Conservation (phyloP, 2,888 invertebrate genomes). For the Trimorus sp. region DNA sequence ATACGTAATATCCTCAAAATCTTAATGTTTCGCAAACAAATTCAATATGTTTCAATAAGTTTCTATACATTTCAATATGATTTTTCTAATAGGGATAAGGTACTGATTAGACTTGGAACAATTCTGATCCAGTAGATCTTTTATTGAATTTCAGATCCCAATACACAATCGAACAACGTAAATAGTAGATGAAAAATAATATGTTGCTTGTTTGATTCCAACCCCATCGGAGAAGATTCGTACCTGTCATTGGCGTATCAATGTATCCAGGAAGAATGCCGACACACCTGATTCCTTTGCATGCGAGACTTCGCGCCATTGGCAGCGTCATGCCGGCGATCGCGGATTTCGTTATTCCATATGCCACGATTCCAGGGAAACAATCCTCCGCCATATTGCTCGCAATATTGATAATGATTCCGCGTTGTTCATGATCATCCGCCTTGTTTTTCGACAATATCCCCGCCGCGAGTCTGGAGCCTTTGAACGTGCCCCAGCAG, state of each 20-base stretch:
- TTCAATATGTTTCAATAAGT: background rate
- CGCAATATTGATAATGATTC: slow-evolving; percentile 70
- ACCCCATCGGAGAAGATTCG: background rate
- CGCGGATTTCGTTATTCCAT: slow-evolving; percentile 68
- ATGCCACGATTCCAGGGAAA: slow-evolving; percentile 63
- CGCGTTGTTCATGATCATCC: slow-evolving; percentile 68
- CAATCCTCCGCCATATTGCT: slow-evolving; percentile 67
- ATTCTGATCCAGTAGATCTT: too few species aligned
- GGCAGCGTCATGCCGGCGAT: slow-evolving; percentile 72
- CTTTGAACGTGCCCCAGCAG: slow-evolving; percentile 71
- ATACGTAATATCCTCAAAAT: too few species aligned
- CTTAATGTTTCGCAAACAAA: too few species aligned
- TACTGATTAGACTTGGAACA: too few species aligned
- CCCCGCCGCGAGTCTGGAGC: slow-evolving; percentile 63
- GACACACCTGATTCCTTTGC: slow-evolving; percentile 82
- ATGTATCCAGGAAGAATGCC: slow-evolving; percentile 89
- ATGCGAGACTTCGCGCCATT: slow-evolving; percentile 68
- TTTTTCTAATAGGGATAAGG: too few species aligned
- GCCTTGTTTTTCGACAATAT: slow-evolving; percentile 68
- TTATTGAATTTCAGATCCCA: too few species aligned
- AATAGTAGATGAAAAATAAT: too few species aligned
- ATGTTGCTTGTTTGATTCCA: too few species aligned
- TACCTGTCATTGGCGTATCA: slow-evolving; percentile 70
- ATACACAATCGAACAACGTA: too few species aligned
- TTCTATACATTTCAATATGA: too few species aligned